Evolutionary conservation across 2,888 invertebrate species (phyloP).

Genomic region (Chrysolina haemoptera): DNA sequence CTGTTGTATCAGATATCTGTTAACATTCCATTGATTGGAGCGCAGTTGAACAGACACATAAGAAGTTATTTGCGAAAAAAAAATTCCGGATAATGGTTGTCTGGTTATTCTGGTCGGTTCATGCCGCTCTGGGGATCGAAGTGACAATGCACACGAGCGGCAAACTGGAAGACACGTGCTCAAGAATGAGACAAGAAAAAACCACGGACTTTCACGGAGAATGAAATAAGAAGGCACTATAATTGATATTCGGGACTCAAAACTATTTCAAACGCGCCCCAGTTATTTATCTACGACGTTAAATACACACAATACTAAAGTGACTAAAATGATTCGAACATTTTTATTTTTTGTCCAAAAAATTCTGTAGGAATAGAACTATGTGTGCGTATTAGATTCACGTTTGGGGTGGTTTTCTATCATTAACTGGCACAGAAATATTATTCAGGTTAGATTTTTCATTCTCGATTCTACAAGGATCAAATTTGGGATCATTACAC

Average conservation of each 20-base stretch:
- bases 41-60: slow-evolving; percentile 62
- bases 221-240: slow-evolving; percentile 45
- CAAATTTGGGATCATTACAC: too few relatives aligned
- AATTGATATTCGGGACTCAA: slow-evolving; percentile 44
- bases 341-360: background rate
- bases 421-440: too few relatives aligned
- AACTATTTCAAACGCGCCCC: slow-evolving; percentile 39
- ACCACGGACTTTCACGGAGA: slow-evolving; percentile 40
- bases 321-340: slow-evolving; percentile 10
- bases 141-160: slow-evolving; percentile 58
- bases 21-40: slow-evolving; percentile 60
- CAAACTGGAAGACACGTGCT: slow-evolving; percentile 43
- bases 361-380: background rate
- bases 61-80: slow-evolving; percentile 63
- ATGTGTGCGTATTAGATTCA: too few relatives aligned
- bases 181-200: slow-evolving; percentile 42
- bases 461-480: too few relatives aligned
- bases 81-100: slow-evolving; percentile 64
- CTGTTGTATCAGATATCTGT: slow-evolving; percentile 57
- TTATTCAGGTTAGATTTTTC: too few relatives aligned
- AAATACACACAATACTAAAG: slow-evolving; percentile 11
- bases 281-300: slow-evolving; percentile 41
- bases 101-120: slow-evolving; percentile 60
- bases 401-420: too few relatives aligned
- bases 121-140: slow-evolving; percentile 54